Percentiles rank a stretch among this genome's conserved stretches.
Evolutionary conservation across 2,797 vertebrate genomes (phyloP).

Genomic region (Sebastes trivittatus): DNA sequence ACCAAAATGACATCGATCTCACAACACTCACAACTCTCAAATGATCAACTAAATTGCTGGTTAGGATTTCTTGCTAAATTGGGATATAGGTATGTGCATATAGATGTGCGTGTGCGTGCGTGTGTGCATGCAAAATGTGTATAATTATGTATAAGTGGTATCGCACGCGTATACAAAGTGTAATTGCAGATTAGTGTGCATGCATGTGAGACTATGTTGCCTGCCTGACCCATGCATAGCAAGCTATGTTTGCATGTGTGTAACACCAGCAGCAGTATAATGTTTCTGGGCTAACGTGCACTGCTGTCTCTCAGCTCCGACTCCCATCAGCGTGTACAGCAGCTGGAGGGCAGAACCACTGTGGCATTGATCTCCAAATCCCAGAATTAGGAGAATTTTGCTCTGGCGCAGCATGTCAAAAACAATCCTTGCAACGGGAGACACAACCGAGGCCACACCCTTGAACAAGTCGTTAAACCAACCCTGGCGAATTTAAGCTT

Average conservation of each 20-base stretch:
- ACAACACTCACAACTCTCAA: not conserved
- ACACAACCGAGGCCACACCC: constrained; percentile 47
- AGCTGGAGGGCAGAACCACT: constrained; percentile 52
- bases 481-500: constrained; percentile 12
- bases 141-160: not conserved
- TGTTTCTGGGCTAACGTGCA: constrained; percentile 4
- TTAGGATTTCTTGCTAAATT: not conserved
- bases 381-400: constrained; percentile 53
- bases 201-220: not conserved
- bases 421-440: constrained; percentile 48
- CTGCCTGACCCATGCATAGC: not conserved
- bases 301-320: constrained; percentile 28
- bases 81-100: not conserved
- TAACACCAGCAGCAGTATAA: constrained; percentile 1
- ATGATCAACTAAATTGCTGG: not conserved
- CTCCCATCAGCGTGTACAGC: constrained; percentile 41
- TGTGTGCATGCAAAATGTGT: not conserved
- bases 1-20: not conserved
- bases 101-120: not conserved
- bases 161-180: not conserved
- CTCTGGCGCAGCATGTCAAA: constrained; percentile 38
- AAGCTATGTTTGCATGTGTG: not conserved
- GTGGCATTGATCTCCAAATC: constrained; percentile 65
- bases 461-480: constrained; percentile 25
- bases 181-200: not conserved